Percentiles rank a stretch among this genome's conserved stretches.
These are phyloP conservation scores for Machaerirhynchus nigripectus DNA, from an alignment of 2,113 vertebrate genomes.

Conservation along the genomic window DNA sequence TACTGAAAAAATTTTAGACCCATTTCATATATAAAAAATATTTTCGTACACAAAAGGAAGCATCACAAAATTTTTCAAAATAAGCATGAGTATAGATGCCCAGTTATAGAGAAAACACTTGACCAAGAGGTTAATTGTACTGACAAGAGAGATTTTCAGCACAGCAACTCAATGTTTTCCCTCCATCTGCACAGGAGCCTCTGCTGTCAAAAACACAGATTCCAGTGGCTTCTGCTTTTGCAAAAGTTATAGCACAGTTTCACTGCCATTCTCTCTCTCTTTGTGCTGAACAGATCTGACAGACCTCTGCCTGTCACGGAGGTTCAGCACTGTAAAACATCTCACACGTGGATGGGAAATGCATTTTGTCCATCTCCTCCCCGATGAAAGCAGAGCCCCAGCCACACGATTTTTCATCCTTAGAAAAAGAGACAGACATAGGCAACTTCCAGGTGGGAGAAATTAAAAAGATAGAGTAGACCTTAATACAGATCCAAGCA, in stretches of 20 bases:
- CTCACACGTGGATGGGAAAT: neutral
- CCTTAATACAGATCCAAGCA: neutral
- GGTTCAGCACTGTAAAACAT: neutral
- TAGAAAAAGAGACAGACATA: neutral
- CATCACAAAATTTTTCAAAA: neutral
- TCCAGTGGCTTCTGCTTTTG: neutral
- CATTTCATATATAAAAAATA: neutral
- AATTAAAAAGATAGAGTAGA: neutral
- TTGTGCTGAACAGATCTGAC: fast-evolving
- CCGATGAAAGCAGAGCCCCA: neutral
- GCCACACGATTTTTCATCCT: neutral
- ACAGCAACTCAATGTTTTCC: neutral
- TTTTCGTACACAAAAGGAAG: neutral
- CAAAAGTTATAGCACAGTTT: neutral
- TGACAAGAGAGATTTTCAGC: neutral
- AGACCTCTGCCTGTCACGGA: neutral
- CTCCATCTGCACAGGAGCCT: neutral
- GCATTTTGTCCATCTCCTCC: neutral
- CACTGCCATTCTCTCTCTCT: neutral
- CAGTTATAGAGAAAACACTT: neutral
- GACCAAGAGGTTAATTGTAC: neutral
- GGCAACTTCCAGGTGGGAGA: neutral
- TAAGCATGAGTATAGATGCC: neutral
- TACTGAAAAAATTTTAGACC: neutral
- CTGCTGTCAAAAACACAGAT: neutral